phyloP scores from a whole-genome alignment of 1,140 invertebrate genomes.

The Saccostrea cuccullata region DNA sequence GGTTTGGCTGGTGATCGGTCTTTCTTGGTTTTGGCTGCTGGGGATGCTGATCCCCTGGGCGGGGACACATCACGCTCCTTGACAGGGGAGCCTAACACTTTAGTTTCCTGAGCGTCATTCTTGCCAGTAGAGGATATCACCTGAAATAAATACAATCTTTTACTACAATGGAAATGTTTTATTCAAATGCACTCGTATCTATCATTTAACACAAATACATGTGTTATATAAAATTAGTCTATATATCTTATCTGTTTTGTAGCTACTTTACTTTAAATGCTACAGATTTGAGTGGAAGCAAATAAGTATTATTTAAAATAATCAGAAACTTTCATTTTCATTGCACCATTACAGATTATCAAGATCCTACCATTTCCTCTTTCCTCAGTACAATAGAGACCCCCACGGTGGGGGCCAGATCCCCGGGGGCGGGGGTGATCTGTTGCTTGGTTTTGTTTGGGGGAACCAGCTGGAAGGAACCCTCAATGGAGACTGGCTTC shows the following conservation, averaged over 20 bases:
- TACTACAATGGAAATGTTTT: neutral
- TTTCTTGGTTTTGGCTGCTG: slow-evolving; percentile 44
- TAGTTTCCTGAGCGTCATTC: slow-evolving; percentile 23
- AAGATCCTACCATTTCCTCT: slow-evolving; percentile 71
- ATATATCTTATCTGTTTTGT: too few relatives aligned
- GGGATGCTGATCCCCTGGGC: neutral
- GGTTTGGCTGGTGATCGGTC: slow-evolving; percentile 54
- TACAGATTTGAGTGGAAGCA: neutral
- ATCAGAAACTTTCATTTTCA: neutral
- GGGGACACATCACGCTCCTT: slow-evolving; percentile 39
- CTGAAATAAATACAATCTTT: neutral
- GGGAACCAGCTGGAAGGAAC: slow-evolving; percentile 74
- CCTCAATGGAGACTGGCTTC: slow-evolving; percentile 76
- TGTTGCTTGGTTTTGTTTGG: slow-evolving; percentile 71
- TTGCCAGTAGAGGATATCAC: slow-evolving; percentile 35
- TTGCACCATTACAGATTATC: neutral
- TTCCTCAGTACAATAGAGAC: slow-evolving; percentile 75
- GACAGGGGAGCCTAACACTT: slow-evolving; percentile 11
- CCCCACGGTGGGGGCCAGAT: slow-evolving; percentile 69
- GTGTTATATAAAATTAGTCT: too few relatives aligned
- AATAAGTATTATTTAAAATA: neutral
- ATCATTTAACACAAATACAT: too few relatives aligned
- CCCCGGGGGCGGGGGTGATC: slow-evolving; percentile 60
- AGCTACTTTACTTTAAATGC: neutral
- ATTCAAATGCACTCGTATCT: too few relatives aligned